Conservation (phyloP, 2,113 vertebrate genomes). For the Ploceus nigricollis region DNA sequence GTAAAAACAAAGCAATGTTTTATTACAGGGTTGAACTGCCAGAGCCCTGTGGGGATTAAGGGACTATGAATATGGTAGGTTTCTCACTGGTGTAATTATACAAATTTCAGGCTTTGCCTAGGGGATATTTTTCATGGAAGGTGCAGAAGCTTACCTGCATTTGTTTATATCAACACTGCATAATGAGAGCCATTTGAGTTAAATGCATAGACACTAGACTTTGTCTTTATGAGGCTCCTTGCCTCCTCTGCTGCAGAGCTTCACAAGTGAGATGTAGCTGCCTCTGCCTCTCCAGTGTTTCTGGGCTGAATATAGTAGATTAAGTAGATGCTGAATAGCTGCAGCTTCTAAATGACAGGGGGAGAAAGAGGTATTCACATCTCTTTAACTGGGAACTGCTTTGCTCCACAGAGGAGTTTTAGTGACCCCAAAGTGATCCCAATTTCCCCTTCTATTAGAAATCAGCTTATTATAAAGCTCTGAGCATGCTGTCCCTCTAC, state of each 20-base stretch:
- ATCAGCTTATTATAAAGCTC: not conserved
- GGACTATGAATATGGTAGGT: not conserved
- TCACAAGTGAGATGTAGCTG: accelerated
- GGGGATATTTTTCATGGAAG: not conserved
- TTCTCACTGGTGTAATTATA: conserved; percentile 10
- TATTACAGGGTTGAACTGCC: not conserved
- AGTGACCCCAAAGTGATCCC: not conserved
- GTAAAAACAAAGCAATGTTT: not conserved
- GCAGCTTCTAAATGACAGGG: not conserved
- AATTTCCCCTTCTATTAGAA: not conserved
- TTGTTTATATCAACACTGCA: not conserved
- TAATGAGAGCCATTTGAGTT: not conserved
- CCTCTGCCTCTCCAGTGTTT: not conserved
- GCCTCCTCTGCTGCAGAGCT: not conserved
- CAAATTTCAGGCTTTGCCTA: conserved; percentile 2
- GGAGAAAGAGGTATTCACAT: not conserved
- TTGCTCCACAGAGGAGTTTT: not conserved
- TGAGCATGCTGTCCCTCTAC: not conserved
- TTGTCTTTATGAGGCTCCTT: not conserved
- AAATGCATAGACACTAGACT: not conserved
- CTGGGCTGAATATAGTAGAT: not conserved
- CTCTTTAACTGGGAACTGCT: not conserved
- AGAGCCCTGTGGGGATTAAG: not conserved
- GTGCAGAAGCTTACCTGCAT: not conserved
- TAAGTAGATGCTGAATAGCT: not conserved